These are phyloP conservation scores for Arbacia lixula DNA, from an alignment of 53 echinoderm and acorn worm genomes.

Conservation along the genomic window DNA sequence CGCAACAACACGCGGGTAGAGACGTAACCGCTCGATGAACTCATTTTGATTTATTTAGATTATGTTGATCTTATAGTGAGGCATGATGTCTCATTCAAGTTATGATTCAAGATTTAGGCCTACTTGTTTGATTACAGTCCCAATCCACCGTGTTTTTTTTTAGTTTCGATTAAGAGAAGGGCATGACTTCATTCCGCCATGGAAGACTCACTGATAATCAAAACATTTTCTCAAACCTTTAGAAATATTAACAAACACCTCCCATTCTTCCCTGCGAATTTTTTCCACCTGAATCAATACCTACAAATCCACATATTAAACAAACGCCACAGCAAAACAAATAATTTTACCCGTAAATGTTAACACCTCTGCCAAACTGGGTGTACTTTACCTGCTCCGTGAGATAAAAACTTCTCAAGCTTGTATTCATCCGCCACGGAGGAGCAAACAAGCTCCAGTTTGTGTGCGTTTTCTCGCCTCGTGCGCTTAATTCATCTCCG, in stretches of 20 bases:
- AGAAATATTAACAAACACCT: constrained; percentile 29
- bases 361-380: constrained; percentile 1
- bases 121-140: neutral
- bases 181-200: too few species aligned
- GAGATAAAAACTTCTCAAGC: neutral
- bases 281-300: constrained; percentile 31
- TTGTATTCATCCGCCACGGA: constrained; percentile 28
- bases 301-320: constrained; percentile 28
- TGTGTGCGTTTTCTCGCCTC: constrained; percentile 20
- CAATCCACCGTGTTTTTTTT: too few species aligned
- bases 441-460: neutral
- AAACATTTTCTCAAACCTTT: neutral
- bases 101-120: neutral
- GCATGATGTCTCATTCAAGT: too few species aligned
- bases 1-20: too few species aligned
- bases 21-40: too few species aligned
- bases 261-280: constrained; percentile 5
- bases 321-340: neutral
- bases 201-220: neutral
- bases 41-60: neutral
- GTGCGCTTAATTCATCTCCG: too few species aligned
- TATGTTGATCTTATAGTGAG: neutral
- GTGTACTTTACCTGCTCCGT: neutral
- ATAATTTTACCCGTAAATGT: constrained; percentile 6
- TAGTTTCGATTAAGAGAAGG: too few species aligned